Percentiles rank a stretch among this genome's conserved stretches.
These are phyloP conservation scores for Chorisops tibialis DNA, from an alignment of 2,888 invertebrate species.

Conservation along the genomic window DNA sequence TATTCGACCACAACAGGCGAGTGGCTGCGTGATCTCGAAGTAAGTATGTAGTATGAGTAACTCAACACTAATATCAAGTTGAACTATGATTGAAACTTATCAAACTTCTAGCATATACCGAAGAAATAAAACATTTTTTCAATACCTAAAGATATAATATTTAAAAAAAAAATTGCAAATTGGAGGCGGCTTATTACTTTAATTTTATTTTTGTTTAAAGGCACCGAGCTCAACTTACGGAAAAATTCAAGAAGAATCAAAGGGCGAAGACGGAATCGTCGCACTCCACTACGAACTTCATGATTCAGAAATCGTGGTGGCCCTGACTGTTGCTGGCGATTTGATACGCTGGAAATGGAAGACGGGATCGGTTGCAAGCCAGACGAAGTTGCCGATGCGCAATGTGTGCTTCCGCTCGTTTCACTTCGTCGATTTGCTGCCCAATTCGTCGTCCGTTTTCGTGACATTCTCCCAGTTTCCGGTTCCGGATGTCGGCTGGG, in stretches of 20 bases:
- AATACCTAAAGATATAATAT: too few species aligned
- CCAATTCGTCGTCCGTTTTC: constrained; percentile 42
- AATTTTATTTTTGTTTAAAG: too few species aligned
- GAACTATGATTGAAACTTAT: too few species aligned
- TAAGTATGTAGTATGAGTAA: too few species aligned
- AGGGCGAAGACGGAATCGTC: constrained; percentile 54
- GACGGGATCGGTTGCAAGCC: constrained; percentile 52
- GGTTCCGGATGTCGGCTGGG: constrained; percentile 33
- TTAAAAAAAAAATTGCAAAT: too few species aligned
- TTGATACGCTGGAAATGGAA: constrained; percentile 63
- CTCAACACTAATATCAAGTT: too few species aligned
- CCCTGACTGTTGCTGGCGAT: constrained; percentile 58
- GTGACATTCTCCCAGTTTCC: constrained; percentile 35
- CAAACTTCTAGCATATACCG: too few species aligned
- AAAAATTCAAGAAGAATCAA: too few species aligned
- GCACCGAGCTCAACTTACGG: too few species aligned
- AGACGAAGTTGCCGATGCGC: constrained; percentile 28
- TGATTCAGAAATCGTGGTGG: constrained; percentile 53
- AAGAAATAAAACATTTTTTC: too few species aligned
- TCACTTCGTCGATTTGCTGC: constrained; percentile 41
- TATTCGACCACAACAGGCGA: constrained; percentile 66
- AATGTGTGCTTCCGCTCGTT: constrained; percentile 37
- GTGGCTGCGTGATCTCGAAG: constrained; percentile 58
- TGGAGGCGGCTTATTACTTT: too few species aligned
- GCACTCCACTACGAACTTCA: constrained; percentile 54